A percentile compares a stretch with the other conserved stretches of the same genome.
These are phyloP conservation scores for Chrysaora quinquecirrha DNA, from an alignment of 30 jellyfish, hydroid and myxozoan species.

Conservation along the genomic window DNA sequence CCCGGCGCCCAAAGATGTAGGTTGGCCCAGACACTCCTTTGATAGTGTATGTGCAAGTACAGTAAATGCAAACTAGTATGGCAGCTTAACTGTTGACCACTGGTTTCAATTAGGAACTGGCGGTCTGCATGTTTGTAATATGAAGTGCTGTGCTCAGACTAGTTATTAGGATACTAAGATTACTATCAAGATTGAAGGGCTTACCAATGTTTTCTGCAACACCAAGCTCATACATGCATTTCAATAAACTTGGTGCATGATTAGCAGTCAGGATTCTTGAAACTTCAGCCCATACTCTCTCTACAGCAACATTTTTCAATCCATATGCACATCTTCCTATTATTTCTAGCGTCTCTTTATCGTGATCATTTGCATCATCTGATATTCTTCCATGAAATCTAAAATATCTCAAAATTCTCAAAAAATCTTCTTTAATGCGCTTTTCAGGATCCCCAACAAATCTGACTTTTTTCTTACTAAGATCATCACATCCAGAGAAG, in stretches of 20 bases:
- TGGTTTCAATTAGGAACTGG: too few relatives aligned
- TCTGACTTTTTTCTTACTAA: slow-evolving; percentile 65
- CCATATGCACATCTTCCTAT: slow-evolving; percentile 76
- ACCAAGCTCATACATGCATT: slow-evolving; percentile 82
- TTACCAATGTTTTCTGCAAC: slow-evolving; percentile 91
- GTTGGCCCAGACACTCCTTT: too few relatives aligned
- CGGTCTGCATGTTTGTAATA: too few relatives aligned
- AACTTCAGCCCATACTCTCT: slow-evolving; percentile 95
- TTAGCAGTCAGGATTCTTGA: slow-evolving; percentile 74
- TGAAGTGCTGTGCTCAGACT: too few relatives aligned
- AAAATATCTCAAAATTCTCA: slow-evolving; percentile 94
- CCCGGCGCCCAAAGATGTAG: too few relatives aligned
- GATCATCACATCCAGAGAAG: slow-evolving; percentile 88
- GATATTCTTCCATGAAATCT: slow-evolving; percentile 96
- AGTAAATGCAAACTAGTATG: too few relatives aligned
- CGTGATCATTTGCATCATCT: slow-evolving; percentile 76
- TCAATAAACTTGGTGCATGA: slow-evolving; percentile 89
- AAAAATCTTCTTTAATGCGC: slow-evolving; percentile 90
- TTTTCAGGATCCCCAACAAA: slow-evolving; percentile 94
- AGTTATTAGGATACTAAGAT: too few relatives aligned
- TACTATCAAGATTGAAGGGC: too few relatives aligned
- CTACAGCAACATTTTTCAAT: slow-evolving; percentile 86
- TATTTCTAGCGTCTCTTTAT: slow-evolving; percentile 49
- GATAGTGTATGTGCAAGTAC: too few relatives aligned
- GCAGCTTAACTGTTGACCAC: too few relatives aligned